Conservation (phyloP, 2,113 vertebrate genomes). For the Hypanus sabinus region DNA sequence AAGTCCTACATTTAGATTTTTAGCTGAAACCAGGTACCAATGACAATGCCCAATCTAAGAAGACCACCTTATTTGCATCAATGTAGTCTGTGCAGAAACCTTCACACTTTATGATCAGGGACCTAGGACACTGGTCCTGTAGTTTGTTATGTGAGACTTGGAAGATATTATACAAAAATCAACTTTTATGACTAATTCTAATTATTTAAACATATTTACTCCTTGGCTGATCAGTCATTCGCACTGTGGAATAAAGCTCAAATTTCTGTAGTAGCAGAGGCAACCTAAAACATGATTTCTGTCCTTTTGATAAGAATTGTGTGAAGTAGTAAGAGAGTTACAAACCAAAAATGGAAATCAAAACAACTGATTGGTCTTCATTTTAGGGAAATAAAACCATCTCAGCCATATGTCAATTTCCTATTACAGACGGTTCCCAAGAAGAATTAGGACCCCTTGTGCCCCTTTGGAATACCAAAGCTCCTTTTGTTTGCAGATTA, state of each 20-base stretch:
- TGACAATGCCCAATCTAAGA: no score
- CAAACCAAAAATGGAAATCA: not conserved
- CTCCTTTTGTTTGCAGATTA: not conserved
- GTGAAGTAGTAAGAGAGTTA: no score
- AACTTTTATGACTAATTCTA: not conserved
- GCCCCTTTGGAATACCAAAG: not conserved
- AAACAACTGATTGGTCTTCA: not conserved
- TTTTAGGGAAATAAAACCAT: not conserved
- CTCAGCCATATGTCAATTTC: not conserved
- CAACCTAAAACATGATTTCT: not conserved
- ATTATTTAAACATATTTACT: not conserved
- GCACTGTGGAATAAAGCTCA: not conserved
- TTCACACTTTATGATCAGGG: no score
- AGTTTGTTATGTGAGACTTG: no score
- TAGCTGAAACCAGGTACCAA: no score
- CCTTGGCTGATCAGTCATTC: not conserved
- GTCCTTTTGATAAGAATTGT: not conserved
- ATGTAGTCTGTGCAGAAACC: no score
- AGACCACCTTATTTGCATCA: no score
- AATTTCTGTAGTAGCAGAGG: not conserved
- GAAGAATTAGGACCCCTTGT: not conserved
- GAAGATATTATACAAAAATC: no score
- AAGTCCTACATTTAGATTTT: no score
- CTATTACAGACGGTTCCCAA: not conserved
- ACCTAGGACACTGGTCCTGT: no score